Evolutionary conservation across 1,140 invertebrate genomes (phyloP), one percentile per base, ranked within the genome.

Genomic region (Drosophila willistoni): DNA sequence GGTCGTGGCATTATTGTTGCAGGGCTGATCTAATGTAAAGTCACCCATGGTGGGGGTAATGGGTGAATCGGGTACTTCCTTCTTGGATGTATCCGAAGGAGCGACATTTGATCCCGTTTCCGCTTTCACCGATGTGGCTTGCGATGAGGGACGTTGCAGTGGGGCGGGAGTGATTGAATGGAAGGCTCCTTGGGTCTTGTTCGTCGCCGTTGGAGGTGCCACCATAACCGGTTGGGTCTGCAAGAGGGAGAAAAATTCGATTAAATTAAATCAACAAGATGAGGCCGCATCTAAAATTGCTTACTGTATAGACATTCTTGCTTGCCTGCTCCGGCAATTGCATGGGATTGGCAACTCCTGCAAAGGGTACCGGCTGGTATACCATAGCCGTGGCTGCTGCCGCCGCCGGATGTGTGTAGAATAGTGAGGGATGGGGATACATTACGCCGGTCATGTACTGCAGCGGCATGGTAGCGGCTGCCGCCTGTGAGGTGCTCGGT

Each of bases 111-210:
- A 95, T 1, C 94, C 94, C 4, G 94, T 94, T 76, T 95, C 95
- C 0, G 93, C 94, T 81, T 95, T 95, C 0, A 95, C 92, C 14
- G 94, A 95, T 0, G 94, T 95, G 2, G 94, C 93, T 82, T 94
- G 94, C 25, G 94, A 94, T 0, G 93, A 92, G 10, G 94, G 92
- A 13, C 92, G 84, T 64, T 94, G 91, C 39, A 91, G 81, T 70
- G 84, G 81, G 3, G 72, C 42, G 14, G 91, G 91, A 10, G 86
- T 92, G 6, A 89, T 77, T 9, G 89, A 85, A 56, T 91, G 87
- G 44, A 91, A 91, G 14, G 90, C 90, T 0, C 90, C 90, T 33
- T 73, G 90, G 3, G 73, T 57, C 33, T 81, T 91, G 4, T 54
- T 57, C 0, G 67, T 13, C 0, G 73, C 54, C 0, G 71, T 13